Conservation (phyloP, 1,140 invertebrate genomes). For the Tetramorium simillimum region DNA sequence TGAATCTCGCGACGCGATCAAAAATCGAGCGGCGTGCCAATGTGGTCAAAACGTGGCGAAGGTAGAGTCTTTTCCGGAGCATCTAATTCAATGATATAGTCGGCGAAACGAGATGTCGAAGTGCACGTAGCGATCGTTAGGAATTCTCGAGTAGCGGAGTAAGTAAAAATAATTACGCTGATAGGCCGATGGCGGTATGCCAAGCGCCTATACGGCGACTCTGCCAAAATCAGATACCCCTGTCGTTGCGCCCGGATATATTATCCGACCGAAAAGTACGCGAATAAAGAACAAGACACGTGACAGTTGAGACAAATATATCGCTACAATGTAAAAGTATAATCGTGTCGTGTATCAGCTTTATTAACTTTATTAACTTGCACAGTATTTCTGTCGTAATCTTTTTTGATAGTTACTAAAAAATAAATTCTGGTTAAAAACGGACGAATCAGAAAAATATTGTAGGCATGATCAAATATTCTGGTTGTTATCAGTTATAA, state of each 20-base stretch:
- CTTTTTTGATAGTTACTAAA: neutral
- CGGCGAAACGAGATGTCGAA: constrained; percentile 68
- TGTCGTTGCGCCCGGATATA: constrained; percentile 78
- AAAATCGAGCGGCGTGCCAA: neutral
- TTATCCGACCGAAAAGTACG: constrained; percentile 69
- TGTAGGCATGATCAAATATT: too few species aligned
- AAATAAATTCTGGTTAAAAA: too few species aligned
- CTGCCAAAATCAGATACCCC: constrained; percentile 80
- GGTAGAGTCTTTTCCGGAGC: neutral
- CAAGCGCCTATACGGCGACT: constrained; percentile 65
- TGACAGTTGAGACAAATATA: constrained; percentile 47
- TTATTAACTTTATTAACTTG: neutral
- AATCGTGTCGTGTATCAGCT: constrained; percentile 51
- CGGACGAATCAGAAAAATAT: too few species aligned
- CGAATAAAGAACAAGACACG: neutral
- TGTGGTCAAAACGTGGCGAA: neutral
- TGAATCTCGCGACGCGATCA: neutral
- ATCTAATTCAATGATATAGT: constrained; percentile 45
- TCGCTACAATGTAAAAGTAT: constrained; percentile 16
- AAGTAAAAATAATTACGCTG: constrained; percentile 81
- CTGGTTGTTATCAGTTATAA: too few species aligned
- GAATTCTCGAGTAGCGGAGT: constrained; percentile 6
- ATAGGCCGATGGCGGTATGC: constrained; percentile 78
- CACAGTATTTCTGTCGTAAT: neutral
- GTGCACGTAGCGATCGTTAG: constrained; percentile 56